Evolutionary conservation across 1,140 invertebrate species (phyloP), one percentile per base, ranked within the genome.

Genomic region (Gryllus bimaculatus): DNA sequence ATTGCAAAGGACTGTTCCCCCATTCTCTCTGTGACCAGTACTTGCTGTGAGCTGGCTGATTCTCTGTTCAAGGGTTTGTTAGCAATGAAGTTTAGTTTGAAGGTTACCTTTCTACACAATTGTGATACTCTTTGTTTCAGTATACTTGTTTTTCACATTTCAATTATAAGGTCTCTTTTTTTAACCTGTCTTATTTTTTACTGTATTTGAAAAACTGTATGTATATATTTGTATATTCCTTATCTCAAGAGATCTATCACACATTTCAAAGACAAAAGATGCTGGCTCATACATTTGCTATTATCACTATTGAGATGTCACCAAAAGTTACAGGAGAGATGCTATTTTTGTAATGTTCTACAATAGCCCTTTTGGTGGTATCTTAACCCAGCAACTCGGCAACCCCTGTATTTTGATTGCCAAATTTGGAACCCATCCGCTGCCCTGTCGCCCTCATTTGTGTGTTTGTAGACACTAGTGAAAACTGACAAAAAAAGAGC

Each of bases 341-440:
- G 80, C 80, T 81, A 81, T 81, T 81, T 81, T 81, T 81, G 77
- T 81, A 81, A 80, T 78, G 80, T 80, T 80, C 76, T 81, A 81
- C 76, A 81, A 80, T 81, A 81, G 80, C 80, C 76, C 80, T 81
- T 81, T 80, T 81, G 79, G 79, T 81, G 79, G 77, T 79, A 77
- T 77, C 79, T 81, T 74, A 78, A 48, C 48, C 3, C 10, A 18
- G 20, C 47, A 77, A 15, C 13, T n/a, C 48, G n/a, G 47, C 48
- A 8, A 49, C 13, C 20, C 48, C 76, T 77, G 39, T 26, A n/a
- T 15, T 77, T 48, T 77, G 18, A 77, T 48, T 47, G 47, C 76
- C 48, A 18, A n/a, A 13, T 47, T 48, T 20, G 47, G 47, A 75
- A 13, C 26, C 20, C 8, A 75, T 75, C 20, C n/a, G n/a, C 20